Evolutionary conservation across 2,888 invertebrate species (phyloP), one percentile per base, ranked within the genome.

Genomic region (Siphlonurus alternatus): DNA sequence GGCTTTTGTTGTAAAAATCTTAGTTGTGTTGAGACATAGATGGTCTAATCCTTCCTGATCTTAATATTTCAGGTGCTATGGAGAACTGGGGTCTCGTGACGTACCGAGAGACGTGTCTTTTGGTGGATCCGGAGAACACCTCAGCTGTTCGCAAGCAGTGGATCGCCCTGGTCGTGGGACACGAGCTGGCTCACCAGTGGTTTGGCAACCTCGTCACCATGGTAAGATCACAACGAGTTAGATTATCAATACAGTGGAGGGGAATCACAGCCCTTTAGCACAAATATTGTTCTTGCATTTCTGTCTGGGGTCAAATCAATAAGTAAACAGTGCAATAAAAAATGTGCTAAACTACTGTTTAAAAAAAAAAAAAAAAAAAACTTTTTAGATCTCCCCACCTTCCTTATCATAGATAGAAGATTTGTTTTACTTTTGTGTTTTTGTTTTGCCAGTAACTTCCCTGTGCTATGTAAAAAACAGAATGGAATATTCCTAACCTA

Each of bases 151-250:
- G 87, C 62, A 86, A 89, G 70, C 92, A 93, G 73, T 87, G 86
- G 77, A 89, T 95, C 70, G 94, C 95, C 0, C 76, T 94, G 22
- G 90, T 93, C 0, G 88, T 91, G 23, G 88, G 88, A 0, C 97
- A 98, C 76, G 97, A 98, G 75, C 78, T 98, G 62, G 94, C 95
- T 2, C 97, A 97, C 76, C 94, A 96, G 75, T 98, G 98, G 97
- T 98, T 98, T 77, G 98, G 97, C 5, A 96, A 97, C 75, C 81
- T 97, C 60, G 96, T 96, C 1, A 97, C 97, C 23, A 96, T 97
- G 95, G 81, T 73, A 65, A 66, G 67, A 63, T 18, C 23, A 22
- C 18, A 53, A 1, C 18, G 2, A 53, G 53, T 19, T 19, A n/a
- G 53, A 53, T n/a, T 53, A 18, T n/a, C 18, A 53, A 53, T n/a